A percentile compares a stretch with the other conserved stretches of the same genome.
Conservation (phyloP, 2,113 vertebrate species). For the Microtus pennsylvanicus region DNA sequence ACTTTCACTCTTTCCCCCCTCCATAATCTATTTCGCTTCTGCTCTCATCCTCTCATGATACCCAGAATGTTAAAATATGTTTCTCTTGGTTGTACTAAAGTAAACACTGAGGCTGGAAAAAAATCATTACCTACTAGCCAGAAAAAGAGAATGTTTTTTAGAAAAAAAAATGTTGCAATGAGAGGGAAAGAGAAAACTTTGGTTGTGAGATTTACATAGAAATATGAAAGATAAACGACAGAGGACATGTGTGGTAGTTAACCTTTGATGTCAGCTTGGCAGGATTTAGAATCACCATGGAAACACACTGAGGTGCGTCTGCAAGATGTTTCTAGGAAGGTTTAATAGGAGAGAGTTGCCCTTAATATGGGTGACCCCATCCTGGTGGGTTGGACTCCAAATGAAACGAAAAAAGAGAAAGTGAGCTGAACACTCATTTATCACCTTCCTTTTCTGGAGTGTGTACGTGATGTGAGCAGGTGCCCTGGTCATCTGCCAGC, state of each 20-base stretch:
- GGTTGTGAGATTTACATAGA: neutral
- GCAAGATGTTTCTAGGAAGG: neutral
- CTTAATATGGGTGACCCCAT: neutral
- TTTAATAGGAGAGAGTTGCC: neutral
- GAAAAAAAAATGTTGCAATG: neutral
- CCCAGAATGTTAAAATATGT: neutral
- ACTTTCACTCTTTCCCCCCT: neutral
- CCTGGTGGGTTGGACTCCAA: neutral
- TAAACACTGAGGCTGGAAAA: neutral
- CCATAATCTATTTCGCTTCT: neutral
- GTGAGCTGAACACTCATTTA: neutral
- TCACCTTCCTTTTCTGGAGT: no score
- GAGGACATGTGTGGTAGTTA: neutral
- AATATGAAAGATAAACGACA: neutral
- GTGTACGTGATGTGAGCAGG: neutral
- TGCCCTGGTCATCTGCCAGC: accelerated
- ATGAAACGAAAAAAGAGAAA: no score
- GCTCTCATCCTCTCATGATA: neutral
- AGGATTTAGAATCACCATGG: neutral
- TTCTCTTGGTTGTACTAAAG: neutral
- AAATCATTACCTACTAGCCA: neutral
- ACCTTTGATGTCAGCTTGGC: neutral
- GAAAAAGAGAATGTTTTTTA: constrained; percentile 4
- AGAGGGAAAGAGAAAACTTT: neutral
- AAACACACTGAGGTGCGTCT: neutral